These are phyloP conservation scores for Teleiodes luculella DNA, from an alignment of 2,888 invertebrate species.

Conservation along the genomic window DNA sequence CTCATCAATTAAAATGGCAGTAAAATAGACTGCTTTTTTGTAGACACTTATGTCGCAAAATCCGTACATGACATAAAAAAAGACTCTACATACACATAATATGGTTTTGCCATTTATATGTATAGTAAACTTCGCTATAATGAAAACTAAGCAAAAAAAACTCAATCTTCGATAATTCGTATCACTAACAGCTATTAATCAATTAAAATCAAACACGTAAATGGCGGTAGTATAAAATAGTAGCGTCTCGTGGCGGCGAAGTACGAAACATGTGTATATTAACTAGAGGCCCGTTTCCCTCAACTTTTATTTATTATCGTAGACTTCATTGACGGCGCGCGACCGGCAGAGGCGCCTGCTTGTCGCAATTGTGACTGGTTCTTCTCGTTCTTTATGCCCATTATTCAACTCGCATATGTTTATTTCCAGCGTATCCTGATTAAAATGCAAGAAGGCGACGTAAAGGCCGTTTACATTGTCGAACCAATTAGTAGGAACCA, in stretches of 20 bases:
- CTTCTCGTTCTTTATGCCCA: conserved; percentile 69
- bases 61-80: no score
- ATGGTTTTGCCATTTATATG: no score
- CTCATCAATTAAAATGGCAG: no score
- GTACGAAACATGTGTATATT: conserved; percentile 46
- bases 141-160: no score
- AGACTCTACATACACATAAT: no score
- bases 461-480: conserved; percentile 67
- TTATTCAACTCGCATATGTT: conserved; percentile 60
- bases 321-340: conserved; percentile 56
- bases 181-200: conserved; percentile 27
- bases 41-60: no score
- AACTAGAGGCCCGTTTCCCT: conserved; percentile 50
- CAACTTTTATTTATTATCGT: conserved; percentile 65
- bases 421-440: conserved; percentile 65
- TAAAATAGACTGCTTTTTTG: no score
- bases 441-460: conserved; percentile 66
- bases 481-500: conserved; percentile 67
- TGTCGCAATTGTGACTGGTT: conserved; percentile 74
- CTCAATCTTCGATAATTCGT: no score
- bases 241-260: conserved; percentile 24
- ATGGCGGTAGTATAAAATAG: conserved; percentile 32
- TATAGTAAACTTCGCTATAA: no score
- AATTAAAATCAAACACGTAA: conserved; percentile 36
- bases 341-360: conserved; percentile 61